Evolutionary conservation across 1,140 invertebrate genomes (phyloP).

Genomic region (Drosophila subobscura): DNA sequence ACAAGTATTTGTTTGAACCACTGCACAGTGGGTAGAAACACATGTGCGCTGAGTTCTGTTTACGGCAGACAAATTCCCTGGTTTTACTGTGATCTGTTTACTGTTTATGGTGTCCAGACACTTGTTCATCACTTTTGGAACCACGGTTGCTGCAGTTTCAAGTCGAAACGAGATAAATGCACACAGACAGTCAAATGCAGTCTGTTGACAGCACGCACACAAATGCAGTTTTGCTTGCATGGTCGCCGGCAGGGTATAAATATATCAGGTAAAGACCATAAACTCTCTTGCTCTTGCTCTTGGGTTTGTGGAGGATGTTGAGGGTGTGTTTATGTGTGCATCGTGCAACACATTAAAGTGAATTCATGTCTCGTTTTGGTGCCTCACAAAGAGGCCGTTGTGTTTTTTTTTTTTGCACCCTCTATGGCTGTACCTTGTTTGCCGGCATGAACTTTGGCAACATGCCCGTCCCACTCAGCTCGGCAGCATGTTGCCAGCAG

Average conservation of each 20-base stretch:
- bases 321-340: too few relatives aligned
- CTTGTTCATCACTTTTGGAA: too few relatives aligned
- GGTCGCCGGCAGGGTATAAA: slow-evolving; percentile 4
- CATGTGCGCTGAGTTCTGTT: too few relatives aligned
- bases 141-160: slow-evolving; percentile 43
- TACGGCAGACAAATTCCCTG: too few relatives aligned
- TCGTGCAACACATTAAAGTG: neutral
- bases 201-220: slow-evolving; percentile 3
- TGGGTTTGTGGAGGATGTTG: too few relatives aligned
- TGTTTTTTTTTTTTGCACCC: neutral
- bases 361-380: slow-evolving; percentile 1
- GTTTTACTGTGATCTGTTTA: too few relatives aligned
- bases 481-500: slow-evolving; percentile 22
- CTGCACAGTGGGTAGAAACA: neutral
- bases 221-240: slow-evolving; percentile 9
- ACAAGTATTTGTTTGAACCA: slow-evolving; percentile 55
- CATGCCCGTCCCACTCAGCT: neutral
- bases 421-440: too few relatives aligned
- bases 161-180: slow-evolving; percentile 57
- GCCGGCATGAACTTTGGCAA: too few relatives aligned
- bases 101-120: too few relatives aligned
- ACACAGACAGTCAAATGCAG: slow-evolving; percentile 41
- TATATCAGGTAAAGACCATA: too few relatives aligned
- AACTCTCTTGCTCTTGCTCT: too few relatives aligned
- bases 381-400: neutral